Evolutionary conservation across 2,888 invertebrate species (phyloP).

Genomic region (Clivina fossor): DNA sequence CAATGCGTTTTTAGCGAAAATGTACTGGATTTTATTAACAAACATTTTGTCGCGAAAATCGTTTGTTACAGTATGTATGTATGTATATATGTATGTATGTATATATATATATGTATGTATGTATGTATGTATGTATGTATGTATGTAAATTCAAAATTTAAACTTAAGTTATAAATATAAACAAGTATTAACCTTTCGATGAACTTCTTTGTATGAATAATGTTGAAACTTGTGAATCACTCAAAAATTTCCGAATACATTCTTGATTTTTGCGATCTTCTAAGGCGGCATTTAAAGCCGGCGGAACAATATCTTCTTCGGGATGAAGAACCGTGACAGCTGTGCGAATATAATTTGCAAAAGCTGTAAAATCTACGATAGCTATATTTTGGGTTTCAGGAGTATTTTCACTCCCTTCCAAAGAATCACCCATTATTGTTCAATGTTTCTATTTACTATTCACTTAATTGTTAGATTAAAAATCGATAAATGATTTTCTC

Average conservation of each 20-base stretch:
- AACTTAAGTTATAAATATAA: too few relatives aligned
- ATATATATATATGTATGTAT: too few relatives aligned
- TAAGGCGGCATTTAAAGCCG: slow-evolving; percentile 75
- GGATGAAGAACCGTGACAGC: slow-evolving; percentile 78
- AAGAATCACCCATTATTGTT: slow-evolving; percentile 72
- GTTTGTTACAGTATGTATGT: too few relatives aligned
- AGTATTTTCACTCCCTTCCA: slow-evolving; percentile 75
- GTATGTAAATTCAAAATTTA: too few relatives aligned
- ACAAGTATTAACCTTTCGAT: slow-evolving; percentile 87
- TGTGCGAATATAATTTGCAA: slow-evolving; percentile 82
- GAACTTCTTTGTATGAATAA: slow-evolving; percentile 87
- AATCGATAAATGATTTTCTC: background rate
- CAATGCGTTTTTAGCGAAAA: too few relatives aligned
- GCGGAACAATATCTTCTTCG: slow-evolving; percentile 80
- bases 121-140: too few relatives aligned
- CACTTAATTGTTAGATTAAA: slow-evolving; percentile 13
- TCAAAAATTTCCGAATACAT: slow-evolving; percentile 84
- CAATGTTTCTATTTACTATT: slow-evolving; percentile 19
- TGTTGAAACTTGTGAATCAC: slow-evolving; percentile 86
- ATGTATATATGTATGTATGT: too few relatives aligned
- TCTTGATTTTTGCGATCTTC: slow-evolving; percentile 83
- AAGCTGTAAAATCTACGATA: slow-evolving; percentile 76
- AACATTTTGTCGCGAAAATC: too few relatives aligned
- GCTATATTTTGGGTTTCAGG: slow-evolving; percentile 72
- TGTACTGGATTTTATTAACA: too few relatives aligned